A percentile compares a stretch with the other conserved stretches of the same genome.
These are phyloP conservation scores for Hyperoplus immaculatus DNA, from an alignment of 2,797 vertebrate species.

Conservation along the genomic window DNA sequence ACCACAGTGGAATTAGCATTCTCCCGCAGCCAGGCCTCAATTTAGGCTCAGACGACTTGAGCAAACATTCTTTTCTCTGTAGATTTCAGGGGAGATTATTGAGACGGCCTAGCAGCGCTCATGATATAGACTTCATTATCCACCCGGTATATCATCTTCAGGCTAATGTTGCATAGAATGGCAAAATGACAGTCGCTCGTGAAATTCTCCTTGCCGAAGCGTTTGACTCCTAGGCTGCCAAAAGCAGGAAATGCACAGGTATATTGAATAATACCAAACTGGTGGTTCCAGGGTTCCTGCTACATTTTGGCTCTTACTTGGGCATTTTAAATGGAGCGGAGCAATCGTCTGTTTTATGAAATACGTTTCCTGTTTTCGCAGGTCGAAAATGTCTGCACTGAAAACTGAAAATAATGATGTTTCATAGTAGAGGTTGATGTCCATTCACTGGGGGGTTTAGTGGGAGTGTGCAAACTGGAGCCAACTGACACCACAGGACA, in stretches of 20 bases:
- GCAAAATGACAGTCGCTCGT: slow-evolving; percentile 2
- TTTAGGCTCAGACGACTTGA: slow-evolving; percentile 46
- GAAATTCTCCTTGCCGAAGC: slow-evolving; percentile 2
- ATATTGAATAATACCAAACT: slow-evolving; percentile 32
- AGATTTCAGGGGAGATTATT: slow-evolving; percentile 40
- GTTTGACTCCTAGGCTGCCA: not conserved
- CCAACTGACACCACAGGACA: not conserved
- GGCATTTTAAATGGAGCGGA: slow-evolving; percentile 30
- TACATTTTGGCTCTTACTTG: slow-evolving; percentile 38
- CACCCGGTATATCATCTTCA: not conserved
- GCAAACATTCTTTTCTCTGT: slow-evolving; percentile 54
- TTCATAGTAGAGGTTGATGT: not conserved
- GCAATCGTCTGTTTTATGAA: slow-evolving; percentile 17
- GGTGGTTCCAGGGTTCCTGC: slow-evolving; percentile 15
- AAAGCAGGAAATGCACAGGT: slow-evolving; percentile 25
- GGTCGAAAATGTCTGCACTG: slow-evolving; percentile 2
- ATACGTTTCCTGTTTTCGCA: not conserved
- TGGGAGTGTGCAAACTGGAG: not conserved
- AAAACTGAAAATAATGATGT: not conserved
- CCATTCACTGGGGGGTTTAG: not conserved
- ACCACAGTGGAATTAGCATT: slow-evolving; percentile 28
- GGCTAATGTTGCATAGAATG: not conserved
- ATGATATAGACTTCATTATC: slow-evolving; percentile 5
- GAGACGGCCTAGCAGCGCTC: not conserved
- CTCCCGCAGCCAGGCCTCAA: slow-evolving; percentile 28